Base-by-base conservation (phyloP, 2,797 vertebrate species). In the Semaprochilodus insignis region DNA sequence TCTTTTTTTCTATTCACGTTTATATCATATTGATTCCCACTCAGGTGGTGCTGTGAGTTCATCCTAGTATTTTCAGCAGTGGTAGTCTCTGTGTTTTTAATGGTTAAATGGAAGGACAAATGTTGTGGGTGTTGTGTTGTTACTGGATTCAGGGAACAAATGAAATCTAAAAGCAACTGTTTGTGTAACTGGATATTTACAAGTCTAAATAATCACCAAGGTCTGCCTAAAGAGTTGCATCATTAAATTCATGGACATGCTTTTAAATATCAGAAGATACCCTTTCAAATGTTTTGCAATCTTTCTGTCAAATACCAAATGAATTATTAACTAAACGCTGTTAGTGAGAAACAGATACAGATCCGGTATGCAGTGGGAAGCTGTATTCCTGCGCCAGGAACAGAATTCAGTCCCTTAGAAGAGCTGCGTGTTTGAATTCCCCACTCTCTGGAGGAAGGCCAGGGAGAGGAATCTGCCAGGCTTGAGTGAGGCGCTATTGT, bases 391-490 rank as follows among this genome's bases (percentile, higher is more conserved):
- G 73, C 80, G 81, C 84, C 84, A 83, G 77, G 72, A 83, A 73
- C 81, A 83, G 84, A 80, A 79, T 82, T 76, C 65, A 59, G 76
- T 85, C 72, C 65, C 79, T 85, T 85, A 79, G 80, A 73, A 73
- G 34, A 67, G 70, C 66, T 79, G 69, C 77, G 60, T 84, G 73
- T 74, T 82, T 82, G 80, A 87, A 82, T 85, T 75, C 74, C 80
- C 55, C 79, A 77, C 82, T 52, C 87, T 87, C 79, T 84, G 73
- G 83, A 84, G 85, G 74, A 81, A 86, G 80, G 80, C 76, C 80
- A 82, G 81, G 66, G 79, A 84, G 76, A 77, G 69, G 74, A 79
- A 87, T 83, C 74, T 88, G 85, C 73, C 76, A 85, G 87, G 83
- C 79, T 84, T 81, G 79, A 85, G 67, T 27, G 36, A 81, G 79